Percentiles rank a stretch among this genome's conserved stretches.
These are phyloP conservation scores for Scomber colias DNA, from an alignment of 2,113 vertebrate genomes.

Conservation along the genomic window DNA sequence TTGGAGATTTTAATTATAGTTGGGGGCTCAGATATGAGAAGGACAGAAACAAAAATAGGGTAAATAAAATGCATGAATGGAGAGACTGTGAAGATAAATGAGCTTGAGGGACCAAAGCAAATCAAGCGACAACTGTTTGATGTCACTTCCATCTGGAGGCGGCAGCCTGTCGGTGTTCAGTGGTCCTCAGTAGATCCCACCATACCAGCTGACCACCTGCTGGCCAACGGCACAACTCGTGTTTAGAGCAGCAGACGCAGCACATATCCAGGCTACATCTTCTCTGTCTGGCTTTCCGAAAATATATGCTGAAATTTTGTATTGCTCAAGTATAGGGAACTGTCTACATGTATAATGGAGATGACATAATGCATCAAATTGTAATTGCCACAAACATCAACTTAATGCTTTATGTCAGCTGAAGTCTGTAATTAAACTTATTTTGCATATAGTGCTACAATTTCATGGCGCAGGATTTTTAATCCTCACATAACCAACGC, in stretches of 20 bases:
- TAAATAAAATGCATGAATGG: conserved; percentile 3
- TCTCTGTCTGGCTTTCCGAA: background rate
- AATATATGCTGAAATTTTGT: background rate
- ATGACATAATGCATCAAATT: too few relatives aligned
- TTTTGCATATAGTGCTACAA: too few relatives aligned
- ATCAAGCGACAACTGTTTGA: conserved; percentile 37
- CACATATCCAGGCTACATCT: conserved; percentile 8
- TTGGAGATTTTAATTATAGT: background rate
- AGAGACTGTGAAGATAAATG: conserved; percentile 9
- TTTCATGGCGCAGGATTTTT: too few relatives aligned
- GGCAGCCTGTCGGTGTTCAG: conserved; percentile 57
- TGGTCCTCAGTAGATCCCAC: conserved; percentile 47
- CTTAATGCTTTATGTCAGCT: too few relatives aligned
- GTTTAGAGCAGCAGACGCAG: conserved; percentile 9
- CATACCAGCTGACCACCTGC: conserved; percentile 60
- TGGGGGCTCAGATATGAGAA: background rate
- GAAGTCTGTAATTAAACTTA: too few relatives aligned
- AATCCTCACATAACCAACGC: too few relatives aligned
- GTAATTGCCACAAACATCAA: too few relatives aligned
- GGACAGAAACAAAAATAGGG: background rate
- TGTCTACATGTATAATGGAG: background rate
- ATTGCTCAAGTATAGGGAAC: background rate
- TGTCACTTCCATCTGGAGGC: conserved; percentile 67
- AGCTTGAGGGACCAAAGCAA: conserved; percentile 20
- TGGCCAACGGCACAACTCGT: conserved; percentile 44